phyloP scores from a whole-genome alignment of 1,140 invertebrate genomes.

The Homarus americanus region DNA sequence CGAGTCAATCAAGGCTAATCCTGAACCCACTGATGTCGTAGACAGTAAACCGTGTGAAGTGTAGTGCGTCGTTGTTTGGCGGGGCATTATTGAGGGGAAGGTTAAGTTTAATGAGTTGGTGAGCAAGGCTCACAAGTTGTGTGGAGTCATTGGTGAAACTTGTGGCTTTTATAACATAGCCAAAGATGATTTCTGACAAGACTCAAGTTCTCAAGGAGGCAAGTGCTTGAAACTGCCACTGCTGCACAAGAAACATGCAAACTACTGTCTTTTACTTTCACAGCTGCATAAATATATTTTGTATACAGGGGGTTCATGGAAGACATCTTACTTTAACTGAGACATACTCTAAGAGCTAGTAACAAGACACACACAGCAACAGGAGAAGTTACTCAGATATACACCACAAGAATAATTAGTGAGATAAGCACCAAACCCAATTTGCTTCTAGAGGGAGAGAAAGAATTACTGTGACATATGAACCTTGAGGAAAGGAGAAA shows the following conservation, averaged over 20 bases:
- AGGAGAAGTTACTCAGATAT: too few species aligned
- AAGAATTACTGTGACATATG: too few species aligned
- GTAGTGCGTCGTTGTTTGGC: slow-evolving; percentile 76
- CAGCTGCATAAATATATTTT: too few species aligned
- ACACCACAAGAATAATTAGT: too few species aligned
- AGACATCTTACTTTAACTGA: too few species aligned
- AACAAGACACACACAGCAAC: too few species aligned
- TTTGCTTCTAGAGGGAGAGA: too few species aligned
- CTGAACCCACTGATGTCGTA: slow-evolving; percentile 60
- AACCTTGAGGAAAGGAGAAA: too few species aligned
- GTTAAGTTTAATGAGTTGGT: background rate
- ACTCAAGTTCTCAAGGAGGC: background rate
- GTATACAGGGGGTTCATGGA: too few species aligned
- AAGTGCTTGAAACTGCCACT: background rate
- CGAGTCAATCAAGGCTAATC: slow-evolving; percentile 69
- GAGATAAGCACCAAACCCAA: too few species aligned
- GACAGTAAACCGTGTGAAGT: slow-evolving; percentile 53
- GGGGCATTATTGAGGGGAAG: background rate
- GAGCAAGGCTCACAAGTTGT: background rate
- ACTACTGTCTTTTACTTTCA: too few species aligned
- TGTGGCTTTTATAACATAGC: background rate
- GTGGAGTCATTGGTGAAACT: background rate
- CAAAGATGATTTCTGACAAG: background rate
- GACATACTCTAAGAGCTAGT: too few species aligned
- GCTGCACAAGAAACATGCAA: background rate